Base-by-base conservation (phyloP, 2,888 invertebrate genomes). In the Cactoblastis cactorum region DNA sequence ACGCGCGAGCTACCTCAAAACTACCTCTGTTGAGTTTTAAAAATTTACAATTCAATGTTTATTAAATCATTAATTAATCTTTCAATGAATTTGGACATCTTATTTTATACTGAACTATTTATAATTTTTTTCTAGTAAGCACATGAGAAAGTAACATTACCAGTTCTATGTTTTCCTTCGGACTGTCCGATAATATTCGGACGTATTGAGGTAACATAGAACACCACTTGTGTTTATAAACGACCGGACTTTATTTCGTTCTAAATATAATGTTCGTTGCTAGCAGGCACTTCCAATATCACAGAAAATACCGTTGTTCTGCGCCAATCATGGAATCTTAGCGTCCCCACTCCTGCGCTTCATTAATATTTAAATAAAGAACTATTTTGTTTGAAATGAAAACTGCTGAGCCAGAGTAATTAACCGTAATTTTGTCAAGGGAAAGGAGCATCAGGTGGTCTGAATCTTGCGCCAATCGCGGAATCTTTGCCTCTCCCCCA, bases 221-320 rank as follows among this genome's bases (percentile, higher is more conserved):
- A n/a, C n/a, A n/a, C n/a, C n/a, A 77, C 39, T 47, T 51, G 63
- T 84, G 81, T 81, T 84, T 83, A 79, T 78, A 84, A 83, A 80
- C 78, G 71, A 65, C 64, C 59, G 62, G 62, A 71, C 75, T 77
- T 80, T 74, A 77, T 73, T 73, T 74, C 66, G 69, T 69, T 69
- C 66, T 74, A 68, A 72, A 73, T 67, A 70, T 63, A 62, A 67
- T 61, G 63, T 65, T 55, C 61, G 67, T 67, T 65, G 68, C 66
- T 71, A 71, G 73, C 78, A 64, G 69, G 64, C 63, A 64, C 68
- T 69, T 58, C 68, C 70, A 62, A 67, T 72, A 59, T 71, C 64
- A 61, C 56, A 61, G 62, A 57, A 71, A n/a, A n/a, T 73, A 77
- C 76, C 69, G 74, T 69, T 69, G 58, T 67, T 69, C 65, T 64